Conservation (phyloP, 92 coral and sea anemone genomes). For the Epizoanthus scotinus region DNA sequence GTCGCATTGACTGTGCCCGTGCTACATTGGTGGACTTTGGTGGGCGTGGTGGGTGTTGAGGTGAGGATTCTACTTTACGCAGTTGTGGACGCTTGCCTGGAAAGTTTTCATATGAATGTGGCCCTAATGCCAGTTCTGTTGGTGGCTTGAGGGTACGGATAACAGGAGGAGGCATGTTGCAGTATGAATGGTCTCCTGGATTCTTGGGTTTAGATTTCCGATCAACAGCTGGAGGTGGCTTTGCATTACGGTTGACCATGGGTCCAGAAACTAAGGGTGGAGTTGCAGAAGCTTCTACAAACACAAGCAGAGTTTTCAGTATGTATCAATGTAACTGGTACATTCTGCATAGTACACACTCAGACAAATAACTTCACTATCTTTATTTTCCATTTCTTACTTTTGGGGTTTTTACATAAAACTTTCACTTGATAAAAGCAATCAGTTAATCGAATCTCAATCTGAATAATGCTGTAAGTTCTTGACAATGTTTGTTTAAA, state of each 20-base stretch:
- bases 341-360: too few species aligned
- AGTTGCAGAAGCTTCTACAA: background rate
- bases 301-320: background rate
- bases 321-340: too few species aligned
- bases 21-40: conserved; percentile 12
- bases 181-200: conserved; percentile 56
- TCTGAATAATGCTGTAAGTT: too few species aligned
- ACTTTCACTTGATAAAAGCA: too few species aligned
- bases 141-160: conserved; percentile 56
- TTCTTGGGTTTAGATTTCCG: conserved; percentile 60
- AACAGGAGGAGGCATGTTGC: conserved; percentile 81
- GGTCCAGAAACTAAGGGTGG: conserved; percentile 43
- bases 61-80: conserved; percentile 41
- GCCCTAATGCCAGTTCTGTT: conserved; percentile 13
- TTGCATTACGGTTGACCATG: conserved; percentile 57
- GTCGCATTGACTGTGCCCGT: conserved; percentile 31
- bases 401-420: too few species aligned
- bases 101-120: conserved; percentile 58
- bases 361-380: too few species aligned
- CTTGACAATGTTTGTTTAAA: too few species aligned
- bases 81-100: conserved; percentile 15
- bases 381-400: too few species aligned
- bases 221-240: conserved; percentile 75
- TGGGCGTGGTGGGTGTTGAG: conserved; percentile 36
- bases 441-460: too few species aligned